Conservation (phyloP, 2,113 vertebrate species). For the Smithornis capensis region DNA sequence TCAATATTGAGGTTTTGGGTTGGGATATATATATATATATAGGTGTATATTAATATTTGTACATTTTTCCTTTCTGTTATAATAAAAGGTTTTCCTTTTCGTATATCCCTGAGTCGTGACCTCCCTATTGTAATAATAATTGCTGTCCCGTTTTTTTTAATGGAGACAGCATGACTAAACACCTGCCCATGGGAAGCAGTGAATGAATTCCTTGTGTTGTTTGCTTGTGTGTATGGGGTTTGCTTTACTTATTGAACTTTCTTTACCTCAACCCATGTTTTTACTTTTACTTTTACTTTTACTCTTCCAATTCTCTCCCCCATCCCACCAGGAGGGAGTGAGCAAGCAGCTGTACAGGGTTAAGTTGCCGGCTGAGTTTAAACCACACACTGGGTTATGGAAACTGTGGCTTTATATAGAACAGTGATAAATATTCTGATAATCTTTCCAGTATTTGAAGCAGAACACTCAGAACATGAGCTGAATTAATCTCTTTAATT, state of each 20-base stretch:
- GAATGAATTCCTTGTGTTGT: neutral
- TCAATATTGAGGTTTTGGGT: no score
- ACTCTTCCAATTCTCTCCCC: neutral
- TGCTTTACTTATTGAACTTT: neutral
- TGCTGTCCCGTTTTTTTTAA: no score
- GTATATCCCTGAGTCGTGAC: no score
- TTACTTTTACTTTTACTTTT: neutral
- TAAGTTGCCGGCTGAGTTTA: neutral
- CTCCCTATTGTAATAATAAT: no score
- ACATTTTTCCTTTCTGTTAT: no score
- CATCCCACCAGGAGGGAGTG: neutral
- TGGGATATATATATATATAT: no score
- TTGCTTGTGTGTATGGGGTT: neutral
- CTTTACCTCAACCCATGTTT: neutral
- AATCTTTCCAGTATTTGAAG: neutral
- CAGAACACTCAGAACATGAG: neutral
- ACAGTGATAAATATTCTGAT: neutral
- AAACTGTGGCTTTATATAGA: neutral
- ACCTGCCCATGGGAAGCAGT: neutral
- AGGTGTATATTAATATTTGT: no score
- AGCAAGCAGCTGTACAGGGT: accelerated
- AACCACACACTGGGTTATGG: neutral
- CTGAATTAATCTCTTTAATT: neutral
- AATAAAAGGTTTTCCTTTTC: no score
- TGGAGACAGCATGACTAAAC: no score